A percentile compares a stretch with the other conserved stretches of the same genome.
These are phyloP conservation scores for Blomia tropicalis DNA, from an alignment of 2,888 invertebrate species.

Conservation along the genomic window DNA sequence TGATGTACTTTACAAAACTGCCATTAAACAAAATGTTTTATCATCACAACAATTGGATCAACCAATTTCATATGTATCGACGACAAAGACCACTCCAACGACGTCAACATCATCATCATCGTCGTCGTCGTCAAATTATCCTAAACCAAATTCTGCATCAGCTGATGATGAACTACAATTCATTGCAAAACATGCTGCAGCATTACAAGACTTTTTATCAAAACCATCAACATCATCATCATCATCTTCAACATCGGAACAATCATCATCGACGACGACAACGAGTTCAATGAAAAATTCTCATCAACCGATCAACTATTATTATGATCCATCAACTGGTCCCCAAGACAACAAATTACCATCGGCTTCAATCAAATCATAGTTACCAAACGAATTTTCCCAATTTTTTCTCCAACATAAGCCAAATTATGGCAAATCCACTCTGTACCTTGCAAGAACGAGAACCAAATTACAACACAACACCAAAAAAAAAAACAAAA, in stretches of 20 bases:
- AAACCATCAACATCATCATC: not conserved
- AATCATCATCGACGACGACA: not conserved
- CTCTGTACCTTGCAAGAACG: too few relatives aligned
- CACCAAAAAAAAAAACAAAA: too few relatives aligned
- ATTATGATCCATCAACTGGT: not conserved
- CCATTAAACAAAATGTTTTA: not conserved
- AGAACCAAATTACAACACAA: too few relatives aligned
- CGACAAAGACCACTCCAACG: not conserved
- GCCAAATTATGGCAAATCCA: too few relatives aligned
- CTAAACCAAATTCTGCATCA: not conserved
- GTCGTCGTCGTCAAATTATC: not conserved
- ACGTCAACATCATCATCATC: not conserved
- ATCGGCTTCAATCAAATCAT: not conserved
- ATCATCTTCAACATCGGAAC: not conserved
- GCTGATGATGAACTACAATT: not conserved
- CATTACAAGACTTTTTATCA: not conserved
- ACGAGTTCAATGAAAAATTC: too few relatives aligned
- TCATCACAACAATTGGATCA: not conserved
- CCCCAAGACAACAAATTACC: not conserved
- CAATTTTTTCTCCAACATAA: too few relatives aligned
- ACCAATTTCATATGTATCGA: too few relatives aligned
- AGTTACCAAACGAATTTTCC: too few relatives aligned
- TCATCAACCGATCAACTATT: too few relatives aligned
- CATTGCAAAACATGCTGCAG: conserved; percentile 4
- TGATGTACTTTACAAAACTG: not conserved